Conservation (phyloP, 2,797 vertebrate species). For the Arremon aurantiirostris region DNA sequence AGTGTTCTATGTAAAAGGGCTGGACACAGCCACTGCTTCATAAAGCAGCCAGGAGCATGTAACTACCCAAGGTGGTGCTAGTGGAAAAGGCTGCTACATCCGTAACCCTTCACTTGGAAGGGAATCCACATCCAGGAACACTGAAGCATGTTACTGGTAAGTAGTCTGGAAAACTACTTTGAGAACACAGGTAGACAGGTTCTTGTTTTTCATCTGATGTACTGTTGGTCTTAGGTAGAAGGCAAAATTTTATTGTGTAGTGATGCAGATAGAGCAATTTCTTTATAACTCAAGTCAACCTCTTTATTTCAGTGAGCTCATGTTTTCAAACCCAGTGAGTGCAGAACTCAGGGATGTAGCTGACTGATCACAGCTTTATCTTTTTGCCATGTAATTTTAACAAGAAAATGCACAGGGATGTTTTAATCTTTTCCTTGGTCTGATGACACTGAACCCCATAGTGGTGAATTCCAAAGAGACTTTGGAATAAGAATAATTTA, state of each 20-base stretch:
- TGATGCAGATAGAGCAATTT: not conserved
- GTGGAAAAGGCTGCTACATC: not conserved
- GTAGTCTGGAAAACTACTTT: not conserved
- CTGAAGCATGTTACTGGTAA: not conserved
- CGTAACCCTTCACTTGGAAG: not conserved
- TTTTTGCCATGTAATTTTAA: not conserved
- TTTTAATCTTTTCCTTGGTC: not conserved
- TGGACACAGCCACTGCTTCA: not conserved
- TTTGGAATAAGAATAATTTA: not conserved
- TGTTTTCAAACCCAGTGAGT: not conserved
- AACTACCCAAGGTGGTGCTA: not conserved
- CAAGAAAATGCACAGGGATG: not conserved
- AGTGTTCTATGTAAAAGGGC: not conserved
- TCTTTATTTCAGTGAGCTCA: not conserved
- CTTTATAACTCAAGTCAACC: not conserved
- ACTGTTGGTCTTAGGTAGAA: not conserved
- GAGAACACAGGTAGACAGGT: not conserved
- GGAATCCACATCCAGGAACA: not conserved
- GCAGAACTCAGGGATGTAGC: not conserved
- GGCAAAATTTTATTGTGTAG: not conserved
- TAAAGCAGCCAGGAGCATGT: not conserved
- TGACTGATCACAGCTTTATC: not conserved
- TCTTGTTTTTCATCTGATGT: not conserved
- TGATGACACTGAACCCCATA: not conserved
- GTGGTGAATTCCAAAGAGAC: not conserved